Evolutionary conservation across 1,140 invertebrate species (phyloP).

Genomic region (Drosophila suzukii): DNA sequence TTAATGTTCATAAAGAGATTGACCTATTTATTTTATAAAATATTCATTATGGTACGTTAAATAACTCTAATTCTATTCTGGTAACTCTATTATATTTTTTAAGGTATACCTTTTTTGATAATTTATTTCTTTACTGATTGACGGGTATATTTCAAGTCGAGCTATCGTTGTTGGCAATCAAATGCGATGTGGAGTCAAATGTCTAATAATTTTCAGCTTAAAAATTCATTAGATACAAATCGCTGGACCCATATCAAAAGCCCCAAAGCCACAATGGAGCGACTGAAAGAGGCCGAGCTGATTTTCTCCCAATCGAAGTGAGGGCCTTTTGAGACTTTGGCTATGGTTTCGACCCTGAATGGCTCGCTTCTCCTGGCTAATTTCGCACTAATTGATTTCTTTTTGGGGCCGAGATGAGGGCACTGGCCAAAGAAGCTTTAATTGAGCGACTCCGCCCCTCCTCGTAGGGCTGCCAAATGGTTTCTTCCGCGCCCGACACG

Average conservation of each 20-base stretch:
- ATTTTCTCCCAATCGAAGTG: slow-evolving; percentile 53
- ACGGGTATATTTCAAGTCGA: slow-evolving; percentile 24
- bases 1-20: too few relatives aligned
- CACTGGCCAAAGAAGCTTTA: slow-evolving; percentile 56
- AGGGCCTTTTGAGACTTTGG: background rate
- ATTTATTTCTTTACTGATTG: background rate
- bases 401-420: slow-evolving; percentile 38
- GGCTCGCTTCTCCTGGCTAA: slow-evolving; percentile 58
- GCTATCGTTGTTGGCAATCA: slow-evolving; percentile 39
- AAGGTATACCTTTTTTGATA: too few relatives aligned
- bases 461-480: slow-evolving; percentile 60
- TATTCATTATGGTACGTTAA: background rate
- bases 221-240: slow-evolving; percentile 79
- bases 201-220: slow-evolving; percentile 76
- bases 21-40: too few relatives aligned
- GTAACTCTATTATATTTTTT: too few relatives aligned
- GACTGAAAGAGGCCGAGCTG: slow-evolving; percentile 47
- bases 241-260: slow-evolving; percentile 71
- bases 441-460: slow-evolving; percentile 58
- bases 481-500: slow-evolving; percentile 63
- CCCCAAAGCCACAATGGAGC: slow-evolving; percentile 59
- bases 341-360: slow-evolving; percentile 18
- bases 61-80: too few relatives aligned
- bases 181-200: slow-evolving; percentile 60
- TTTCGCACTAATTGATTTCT: slow-evolving; percentile 81